Percentiles rank a stretch among this genome's conserved stretches.
These are phyloP conservation scores for Synergus gifuensis DNA, from an alignment of 2,888 invertebrate species.

Conservation along the genomic window DNA sequence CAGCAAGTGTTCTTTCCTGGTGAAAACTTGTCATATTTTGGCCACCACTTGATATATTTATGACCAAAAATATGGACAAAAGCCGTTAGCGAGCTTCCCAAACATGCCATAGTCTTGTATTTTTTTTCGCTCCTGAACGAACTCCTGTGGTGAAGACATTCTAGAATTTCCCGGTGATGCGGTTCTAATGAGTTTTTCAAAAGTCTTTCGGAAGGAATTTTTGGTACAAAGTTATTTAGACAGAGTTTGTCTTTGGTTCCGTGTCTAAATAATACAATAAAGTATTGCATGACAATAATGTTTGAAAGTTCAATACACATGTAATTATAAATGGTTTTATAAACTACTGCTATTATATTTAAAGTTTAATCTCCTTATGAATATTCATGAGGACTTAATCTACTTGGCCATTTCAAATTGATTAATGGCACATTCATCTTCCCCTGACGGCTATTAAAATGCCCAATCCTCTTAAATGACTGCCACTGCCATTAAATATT, in stretches of 20 bases:
- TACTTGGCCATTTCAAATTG: constrained; percentile 2
- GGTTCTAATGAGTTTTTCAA: neutral
- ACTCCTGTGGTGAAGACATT: constrained; percentile 31
- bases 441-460: constrained; percentile 14
- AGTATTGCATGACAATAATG: no score
- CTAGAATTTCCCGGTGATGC: neutral
- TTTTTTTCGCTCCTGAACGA: constrained; percentile 47
- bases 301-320: no score
- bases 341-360: neutral
- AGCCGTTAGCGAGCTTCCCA: constrained; percentile 73
- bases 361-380: neutral
- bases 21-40: constrained; percentile 72
- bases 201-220: neutral
- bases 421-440: constrained; percentile 27
- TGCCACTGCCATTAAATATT: constrained; percentile 32
- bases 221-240: neutral
- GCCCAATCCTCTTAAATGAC: constrained; percentile 1
- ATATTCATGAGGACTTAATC: constrained; percentile 19
- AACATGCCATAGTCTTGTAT: constrained; percentile 63
- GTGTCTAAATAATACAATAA: no score
- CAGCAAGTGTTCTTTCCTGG: constrained; percentile 53
- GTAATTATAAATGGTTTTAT: neutral
- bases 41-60: constrained; percentile 74
- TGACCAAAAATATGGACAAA: constrained; percentile 74
- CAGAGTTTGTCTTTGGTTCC: neutral